Conservation (phyloP, 1,140 invertebrate species). For the Drosophila mayri region DNA sequence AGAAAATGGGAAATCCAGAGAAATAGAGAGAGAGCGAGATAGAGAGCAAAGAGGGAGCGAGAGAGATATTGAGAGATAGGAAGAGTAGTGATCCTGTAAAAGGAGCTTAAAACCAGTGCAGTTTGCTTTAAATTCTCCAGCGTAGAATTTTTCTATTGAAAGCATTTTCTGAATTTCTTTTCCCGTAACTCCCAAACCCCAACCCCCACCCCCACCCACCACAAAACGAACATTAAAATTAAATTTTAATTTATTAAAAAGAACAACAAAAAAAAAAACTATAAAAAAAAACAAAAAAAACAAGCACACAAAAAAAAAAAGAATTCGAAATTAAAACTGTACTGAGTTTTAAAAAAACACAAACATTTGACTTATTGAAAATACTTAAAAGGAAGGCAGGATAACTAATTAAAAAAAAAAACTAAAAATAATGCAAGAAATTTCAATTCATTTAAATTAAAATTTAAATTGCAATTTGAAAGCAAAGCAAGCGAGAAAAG, state of each 20-base stretch:
- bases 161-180: constrained; percentile 70
- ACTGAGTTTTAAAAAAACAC: constrained; percentile 50
- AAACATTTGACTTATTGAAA: constrained; percentile 32
- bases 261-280: constrained; percentile 17
- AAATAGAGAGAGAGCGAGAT: neutral
- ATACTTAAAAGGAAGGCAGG: constrained; percentile 15
- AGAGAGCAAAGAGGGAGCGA: constrained; percentile 8
- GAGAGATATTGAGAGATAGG: neutral
- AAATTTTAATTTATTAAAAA: constrained; percentile 51
- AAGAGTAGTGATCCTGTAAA: constrained; percentile 17
- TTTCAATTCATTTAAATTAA: constrained; percentile 72
- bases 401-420: neutral
- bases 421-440: neutral
- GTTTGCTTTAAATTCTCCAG: constrained; percentile 74
- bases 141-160: constrained; percentile 62
- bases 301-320: constrained; percentile 11
- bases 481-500: constrained; percentile 17
- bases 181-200: constrained; percentile 1
- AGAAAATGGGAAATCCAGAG: constrained; percentile 21
- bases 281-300: constrained; percentile 8
- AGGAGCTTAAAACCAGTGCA: constrained; percentile 67
- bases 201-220: constrained; percentile 1
- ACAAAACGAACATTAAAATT: constrained; percentile 45
- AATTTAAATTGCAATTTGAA: constrained; percentile 74
- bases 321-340: constrained; percentile 58